Evolutionary conservation across 2,113 vertebrate species (phyloP), one percentile per base, ranked within the genome.

Genomic region (Halichoeres trimaculatus): DNA sequence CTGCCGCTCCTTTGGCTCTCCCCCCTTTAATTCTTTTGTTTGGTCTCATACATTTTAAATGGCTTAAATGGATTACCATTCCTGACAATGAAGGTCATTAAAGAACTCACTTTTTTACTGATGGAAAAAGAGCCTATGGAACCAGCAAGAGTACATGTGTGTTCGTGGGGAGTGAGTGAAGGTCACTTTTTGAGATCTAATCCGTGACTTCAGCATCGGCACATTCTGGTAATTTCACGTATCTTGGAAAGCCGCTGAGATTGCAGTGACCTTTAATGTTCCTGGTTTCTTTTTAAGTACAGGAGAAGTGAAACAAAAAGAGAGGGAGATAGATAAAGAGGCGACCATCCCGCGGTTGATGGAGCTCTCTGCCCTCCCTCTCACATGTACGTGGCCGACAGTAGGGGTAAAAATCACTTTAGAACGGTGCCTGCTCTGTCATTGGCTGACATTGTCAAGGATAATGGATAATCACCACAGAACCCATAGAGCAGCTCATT

Each of bases 381-480:
- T 80, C 61, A 58, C 54, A 68, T 84, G 84, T 78, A 80, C 82
- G 56, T 83, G 89, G 86, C 67, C 35, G 62, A 81, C 74, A 78
- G 81, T 84, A 76, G 74, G 87, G 85, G 89, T 89, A 91, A 93
- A 93, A 94, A 93, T 93, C 91, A 92, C 90, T 93, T 92, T 88
- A 87, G 89, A 91, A 81, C 76, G 86, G 84, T 87, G 90, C 88
- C 83, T 86, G 91, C 83, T 81, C 89, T 93, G 92, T 93, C 92
- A 93, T 93, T 94, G 93, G 89, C 86, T 93, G 92, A 94, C 92
- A 93, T 94, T 94, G 93, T 93, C 90, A 92, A 93, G 93, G 92
- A 94, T 93, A 94, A 94, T 93, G 90, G 92, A 92, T 93, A 94
- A 94, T 94, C 92, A 91, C 91, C 89, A 82, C 87, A 72, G 89